Base-by-base conservation (phyloP, 1,140 invertebrate genomes). In the Drosophila tsacasi region DNA sequence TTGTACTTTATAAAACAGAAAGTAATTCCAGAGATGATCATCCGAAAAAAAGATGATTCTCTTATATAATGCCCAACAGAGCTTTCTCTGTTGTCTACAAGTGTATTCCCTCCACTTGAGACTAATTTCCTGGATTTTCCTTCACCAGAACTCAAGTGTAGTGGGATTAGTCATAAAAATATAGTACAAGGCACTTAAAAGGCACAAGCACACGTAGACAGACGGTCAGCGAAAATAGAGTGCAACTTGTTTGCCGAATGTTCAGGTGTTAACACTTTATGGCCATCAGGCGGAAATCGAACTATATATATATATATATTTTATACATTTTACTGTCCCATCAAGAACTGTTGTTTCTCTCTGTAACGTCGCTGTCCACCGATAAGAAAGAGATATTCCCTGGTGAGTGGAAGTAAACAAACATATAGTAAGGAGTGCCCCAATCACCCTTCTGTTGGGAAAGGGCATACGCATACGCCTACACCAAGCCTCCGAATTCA, bases 81-180 rank as follows among this genome's bases (percentile, higher is more conserved):
- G 25, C 40, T 61, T 40, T 44, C 32, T 42, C 17, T 54, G 4
- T 21, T n/a, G 23, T 47, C 58, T 23, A 19, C 40, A 54, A 74
- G 30, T 54, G 19, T 17, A 44, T 71, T 52, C 19, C 23, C 44
- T 42, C 37, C 55, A 72, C 69, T 73, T 73, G 52, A 73, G n/a
- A 27, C 23, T 21, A 59, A 52, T 50, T 69, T 73, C n/a, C 54
- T 59, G 42, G 17, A 37, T 40, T 62, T 55, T 62, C 32, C 32
- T 23, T 19, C 9, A 54, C 21, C 35, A 50, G 19, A 40, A 44
- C 17, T 37, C 25, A 67, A 54, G 40, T 35, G 37, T 27, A 12
- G 21, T 42, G 30, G 10, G n/a, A 55, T 74, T 74, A 74, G 49
- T 63, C 72, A 75, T 57, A 47, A 46, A 52, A 35, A 69, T 44